Conservation (phyloP, 2,113 vertebrate species). For the Urocolius indicus region DNA sequence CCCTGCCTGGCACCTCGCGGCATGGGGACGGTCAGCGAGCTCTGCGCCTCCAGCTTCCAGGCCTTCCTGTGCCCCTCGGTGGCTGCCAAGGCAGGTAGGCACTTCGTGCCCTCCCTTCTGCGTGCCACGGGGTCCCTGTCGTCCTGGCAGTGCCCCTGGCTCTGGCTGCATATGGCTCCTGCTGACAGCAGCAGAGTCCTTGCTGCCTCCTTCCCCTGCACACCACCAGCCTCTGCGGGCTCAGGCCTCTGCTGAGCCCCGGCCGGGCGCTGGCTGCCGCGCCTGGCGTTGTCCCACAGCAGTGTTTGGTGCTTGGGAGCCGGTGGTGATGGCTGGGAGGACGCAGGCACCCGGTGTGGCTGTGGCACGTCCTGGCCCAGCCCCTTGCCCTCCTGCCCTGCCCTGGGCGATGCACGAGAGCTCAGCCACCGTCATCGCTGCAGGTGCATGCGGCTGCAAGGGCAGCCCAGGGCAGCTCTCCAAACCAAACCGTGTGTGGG, state of each 20-base stretch:
- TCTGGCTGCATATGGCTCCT: background rate
- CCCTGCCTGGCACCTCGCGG: background rate
- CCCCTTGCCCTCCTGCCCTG: background rate
- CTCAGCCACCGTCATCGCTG: accelerated
- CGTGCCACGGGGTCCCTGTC: background rate
- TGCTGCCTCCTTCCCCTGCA: background rate
- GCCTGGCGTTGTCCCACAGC: accelerated
- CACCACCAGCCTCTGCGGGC: accelerated
- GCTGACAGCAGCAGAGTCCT: background rate
- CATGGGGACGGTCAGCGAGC: conserved; percentile 88
- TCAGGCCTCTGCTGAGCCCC: background rate
- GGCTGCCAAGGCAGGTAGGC: conserved; percentile 77
- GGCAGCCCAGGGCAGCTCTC: background rate
- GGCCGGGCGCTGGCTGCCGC: accelerated
- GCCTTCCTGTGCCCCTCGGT: conserved; percentile 84
- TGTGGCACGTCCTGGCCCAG: background rate
- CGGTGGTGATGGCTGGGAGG: accelerated
- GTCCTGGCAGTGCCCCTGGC: background rate
- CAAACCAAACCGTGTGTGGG: too few species aligned
- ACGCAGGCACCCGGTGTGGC: accelerated
- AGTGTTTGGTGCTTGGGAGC: accelerated
- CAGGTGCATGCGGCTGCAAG: background rate
- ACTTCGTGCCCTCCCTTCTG: background rate
- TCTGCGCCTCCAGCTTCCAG: conserved; percentile 90
- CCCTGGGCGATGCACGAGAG: accelerated